These are phyloP conservation scores for Agraylea sexmaculata DNA, from an alignment of 1,140 invertebrate species.

Conservation along the genomic window DNA sequence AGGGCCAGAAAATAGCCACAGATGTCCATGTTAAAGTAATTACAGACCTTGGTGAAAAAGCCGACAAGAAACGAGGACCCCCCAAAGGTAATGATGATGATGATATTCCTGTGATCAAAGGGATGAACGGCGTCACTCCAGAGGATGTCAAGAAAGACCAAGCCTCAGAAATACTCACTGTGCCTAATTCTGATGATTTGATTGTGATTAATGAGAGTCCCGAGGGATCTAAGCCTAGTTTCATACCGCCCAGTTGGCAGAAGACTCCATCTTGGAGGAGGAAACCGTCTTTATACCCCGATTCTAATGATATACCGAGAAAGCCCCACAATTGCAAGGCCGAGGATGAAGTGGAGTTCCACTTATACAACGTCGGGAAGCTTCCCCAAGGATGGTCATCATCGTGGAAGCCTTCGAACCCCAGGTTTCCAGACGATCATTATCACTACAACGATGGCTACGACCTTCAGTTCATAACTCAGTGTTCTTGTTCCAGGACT, in stretches of 20 bases:
- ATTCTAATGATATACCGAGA: background rate
- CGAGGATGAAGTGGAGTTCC: too few relatives aligned
- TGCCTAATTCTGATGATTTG: background rate
- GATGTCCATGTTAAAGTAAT: slow-evolving; percentile 24
- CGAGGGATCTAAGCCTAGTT: too few relatives aligned
- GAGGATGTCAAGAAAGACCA: slow-evolving; percentile 13
- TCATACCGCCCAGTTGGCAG: slow-evolving; percentile 13
- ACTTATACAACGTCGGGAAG: slow-evolving; percentile 5
- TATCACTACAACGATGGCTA: slow-evolving; percentile 16
- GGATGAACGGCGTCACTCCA: slow-evolving; percentile 16
- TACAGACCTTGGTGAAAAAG: slow-evolving; percentile 15
- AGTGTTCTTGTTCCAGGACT: slow-evolving; percentile 15
- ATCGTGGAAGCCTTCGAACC: slow-evolving; percentile 11
- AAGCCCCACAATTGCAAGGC: background rate
- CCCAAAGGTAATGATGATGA: slow-evolving; percentile 13
- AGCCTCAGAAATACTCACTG: background rate
- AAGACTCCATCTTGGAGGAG: slow-evolving; percentile 9
- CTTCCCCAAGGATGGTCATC: slow-evolving; percentile 15
- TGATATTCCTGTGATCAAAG: slow-evolving; percentile 23
- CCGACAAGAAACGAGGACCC: slow-evolving; percentile 9
- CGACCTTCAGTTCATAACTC: slow-evolving; percentile 11
- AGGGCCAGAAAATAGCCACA: slow-evolving; percentile 13
- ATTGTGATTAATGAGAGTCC: slow-evolving; percentile 9
- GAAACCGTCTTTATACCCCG: background rate
- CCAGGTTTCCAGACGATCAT: slow-evolving; percentile 10